phyloP scores from a whole-genome alignment of 2,113 vertebrate genomes.

The Indicator indicator region DNA sequence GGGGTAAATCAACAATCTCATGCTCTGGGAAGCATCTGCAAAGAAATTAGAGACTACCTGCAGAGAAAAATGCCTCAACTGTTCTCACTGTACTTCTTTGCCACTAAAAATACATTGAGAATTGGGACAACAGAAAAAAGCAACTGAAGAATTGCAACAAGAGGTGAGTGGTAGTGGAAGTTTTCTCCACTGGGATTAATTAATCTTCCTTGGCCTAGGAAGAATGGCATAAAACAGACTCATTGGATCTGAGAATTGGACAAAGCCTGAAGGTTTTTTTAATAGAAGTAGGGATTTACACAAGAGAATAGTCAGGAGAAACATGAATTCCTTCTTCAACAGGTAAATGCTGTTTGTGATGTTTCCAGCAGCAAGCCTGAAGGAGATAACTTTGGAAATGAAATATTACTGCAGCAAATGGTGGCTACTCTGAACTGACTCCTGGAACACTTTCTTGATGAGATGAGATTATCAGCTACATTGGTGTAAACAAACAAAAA shows the following conservation, averaged over 20 bases:
- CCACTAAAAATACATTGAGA: neutral
- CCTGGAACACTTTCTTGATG: neutral
- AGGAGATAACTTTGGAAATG: conserved; percentile 19
- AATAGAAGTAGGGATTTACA: conserved; percentile 46
- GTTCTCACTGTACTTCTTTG: neutral
- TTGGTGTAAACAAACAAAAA: neutral
- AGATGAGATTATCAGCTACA: neutral
- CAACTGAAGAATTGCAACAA: neutral
- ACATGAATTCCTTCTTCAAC: neutral
- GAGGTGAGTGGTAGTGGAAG: neutral
- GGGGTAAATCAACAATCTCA: conserved; percentile 14
- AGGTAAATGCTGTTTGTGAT: neutral
- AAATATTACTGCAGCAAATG: neutral
- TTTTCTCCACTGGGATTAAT: conserved; percentile 51
- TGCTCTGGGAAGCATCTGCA: neutral
- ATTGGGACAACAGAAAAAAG: neutral
- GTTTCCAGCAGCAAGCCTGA: conserved; percentile 10
- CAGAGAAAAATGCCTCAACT: neutral
- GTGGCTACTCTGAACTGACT: neutral
- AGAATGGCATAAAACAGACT: conserved; percentile 4
- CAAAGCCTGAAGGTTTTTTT: neutral
- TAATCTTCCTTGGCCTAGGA: conserved; percentile 23
- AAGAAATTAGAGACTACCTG: conserved; percentile 26
- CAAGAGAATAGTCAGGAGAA: conserved; percentile 3
- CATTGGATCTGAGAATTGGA: conserved; percentile 22